Evolutionary conservation across 2,888 invertebrate genomes (phyloP).

Genomic region (Macrophya annulata): DNA sequence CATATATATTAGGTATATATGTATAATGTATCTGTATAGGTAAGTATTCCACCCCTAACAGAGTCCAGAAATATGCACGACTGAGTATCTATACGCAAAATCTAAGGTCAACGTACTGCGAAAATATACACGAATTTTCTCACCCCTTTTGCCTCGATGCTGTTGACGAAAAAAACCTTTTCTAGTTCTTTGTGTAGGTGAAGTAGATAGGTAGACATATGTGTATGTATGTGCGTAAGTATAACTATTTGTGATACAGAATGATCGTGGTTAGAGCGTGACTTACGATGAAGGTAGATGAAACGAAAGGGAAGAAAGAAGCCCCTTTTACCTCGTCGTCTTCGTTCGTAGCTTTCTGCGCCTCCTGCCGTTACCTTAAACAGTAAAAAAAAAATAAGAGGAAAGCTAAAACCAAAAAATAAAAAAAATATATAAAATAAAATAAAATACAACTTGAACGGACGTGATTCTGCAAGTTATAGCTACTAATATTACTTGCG

Average conservation of each 20-base stretch:
- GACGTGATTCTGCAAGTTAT: constrained; percentile 29
- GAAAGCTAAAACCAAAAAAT: neutral
- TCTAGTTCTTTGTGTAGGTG: neutral
- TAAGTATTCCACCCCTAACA: neutral
- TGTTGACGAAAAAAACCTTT: constrained; percentile 13
- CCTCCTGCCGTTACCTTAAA: neutral
- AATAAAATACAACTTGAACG: neutral
- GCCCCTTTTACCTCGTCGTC: constrained; percentile 5
- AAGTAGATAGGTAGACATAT: neutral
- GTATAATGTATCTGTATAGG: neutral
- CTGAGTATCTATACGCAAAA: neutral
- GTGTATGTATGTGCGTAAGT: neutral
- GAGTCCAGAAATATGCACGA: neutral
- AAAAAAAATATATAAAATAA: neutral
- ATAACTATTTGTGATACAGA: neutral
- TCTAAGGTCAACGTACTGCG: constrained; percentile 36
- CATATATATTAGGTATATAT: neutral
- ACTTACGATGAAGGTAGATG: constrained; percentile 31
- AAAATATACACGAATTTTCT: constrained; percentile 20
- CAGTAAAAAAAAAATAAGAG: neutral
- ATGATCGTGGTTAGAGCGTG: constrained; percentile 34
- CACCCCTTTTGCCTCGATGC: neutral
- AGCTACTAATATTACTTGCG: constrained; percentile 8
- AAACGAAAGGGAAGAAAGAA: neutral
- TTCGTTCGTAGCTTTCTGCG: neutral